phyloP scores from a whole-genome alignment of 2,797 vertebrate species.

The Carcharodon carcharias region DNA sequence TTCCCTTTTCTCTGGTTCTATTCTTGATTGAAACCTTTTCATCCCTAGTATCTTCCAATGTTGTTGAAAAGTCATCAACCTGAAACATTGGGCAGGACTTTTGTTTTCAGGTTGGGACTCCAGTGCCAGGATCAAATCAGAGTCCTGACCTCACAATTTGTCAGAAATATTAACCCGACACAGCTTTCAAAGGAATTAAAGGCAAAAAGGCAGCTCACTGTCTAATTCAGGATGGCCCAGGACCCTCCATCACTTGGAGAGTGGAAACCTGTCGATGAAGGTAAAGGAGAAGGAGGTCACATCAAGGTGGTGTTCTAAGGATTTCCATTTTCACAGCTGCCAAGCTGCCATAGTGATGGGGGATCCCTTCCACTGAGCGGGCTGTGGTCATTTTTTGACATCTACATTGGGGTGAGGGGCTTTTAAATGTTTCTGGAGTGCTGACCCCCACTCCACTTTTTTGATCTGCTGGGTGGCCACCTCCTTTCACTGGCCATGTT shows the following conservation, averaged over 20 bases:
- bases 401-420: too few relatives aligned
- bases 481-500: too few relatives aligned
- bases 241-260: neutral
- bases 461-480: too few relatives aligned
- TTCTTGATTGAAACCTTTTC: neutral
- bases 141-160: too few relatives aligned
- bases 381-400: too few relatives aligned
- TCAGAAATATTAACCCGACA: neutral
- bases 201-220: neutral
- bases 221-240: neutral
- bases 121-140: too few relatives aligned
- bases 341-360: neutral
- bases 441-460: too few relatives aligned
- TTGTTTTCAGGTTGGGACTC: neutral
- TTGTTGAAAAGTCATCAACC: neutral
- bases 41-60: neutral
- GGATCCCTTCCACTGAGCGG: too few relatives aligned
- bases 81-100: neutral
- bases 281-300: neutral
- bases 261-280: neutral
- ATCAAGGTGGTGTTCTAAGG: neutral
- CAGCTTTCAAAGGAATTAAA: neutral
- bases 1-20: neutral
- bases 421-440: too few relatives aligned
- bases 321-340: neutral